Conservation (phyloP, 2,797 vertebrate genomes). For the Brachyalestes nurse region DNA sequence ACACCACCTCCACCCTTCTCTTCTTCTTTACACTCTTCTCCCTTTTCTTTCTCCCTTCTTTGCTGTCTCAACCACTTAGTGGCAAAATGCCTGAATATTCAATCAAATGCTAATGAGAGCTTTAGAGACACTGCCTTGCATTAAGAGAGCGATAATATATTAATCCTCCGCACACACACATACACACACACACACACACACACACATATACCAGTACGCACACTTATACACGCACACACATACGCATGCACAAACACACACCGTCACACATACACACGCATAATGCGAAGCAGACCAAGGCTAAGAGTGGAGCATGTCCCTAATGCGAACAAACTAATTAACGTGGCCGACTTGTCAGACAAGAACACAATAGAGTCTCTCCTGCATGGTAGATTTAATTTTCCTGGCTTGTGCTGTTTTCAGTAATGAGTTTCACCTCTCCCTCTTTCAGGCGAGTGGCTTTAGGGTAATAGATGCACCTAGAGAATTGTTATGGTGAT, state of each 20-base stretch:
- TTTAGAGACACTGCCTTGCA: constrained; percentile 33
- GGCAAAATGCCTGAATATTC: constrained; percentile 22
- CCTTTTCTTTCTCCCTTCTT: background rate
- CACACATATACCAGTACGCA: background rate
- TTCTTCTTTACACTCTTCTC: background rate
- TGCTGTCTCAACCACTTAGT: constrained; percentile 3
- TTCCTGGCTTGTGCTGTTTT: constrained; percentile 25
- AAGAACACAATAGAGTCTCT: constrained; percentile 31
- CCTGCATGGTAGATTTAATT: constrained; percentile 36
- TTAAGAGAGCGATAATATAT: constrained; percentile 31
- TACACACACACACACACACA: constrained; percentile 7
- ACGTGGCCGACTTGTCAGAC: background rate
- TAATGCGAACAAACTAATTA: constrained; percentile 47
- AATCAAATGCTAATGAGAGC: constrained; percentile 41
- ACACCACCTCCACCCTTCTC: background rate
- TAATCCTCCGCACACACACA: constrained; percentile 17
- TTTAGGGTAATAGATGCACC: constrained; percentile 20
- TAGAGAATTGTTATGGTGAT: constrained; percentile 21
- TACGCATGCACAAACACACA: constrained; percentile 18
- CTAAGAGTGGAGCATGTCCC: constrained; percentile 37
- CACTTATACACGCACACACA: background rate
- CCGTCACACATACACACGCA: background rate
- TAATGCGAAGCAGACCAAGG: background rate
- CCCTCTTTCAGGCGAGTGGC: constrained; percentile 18
- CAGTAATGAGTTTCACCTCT: constrained; percentile 36